phyloP scores from a whole-genome alignment of 2,888 invertebrate species.

The Cantharis nigra region DNA sequence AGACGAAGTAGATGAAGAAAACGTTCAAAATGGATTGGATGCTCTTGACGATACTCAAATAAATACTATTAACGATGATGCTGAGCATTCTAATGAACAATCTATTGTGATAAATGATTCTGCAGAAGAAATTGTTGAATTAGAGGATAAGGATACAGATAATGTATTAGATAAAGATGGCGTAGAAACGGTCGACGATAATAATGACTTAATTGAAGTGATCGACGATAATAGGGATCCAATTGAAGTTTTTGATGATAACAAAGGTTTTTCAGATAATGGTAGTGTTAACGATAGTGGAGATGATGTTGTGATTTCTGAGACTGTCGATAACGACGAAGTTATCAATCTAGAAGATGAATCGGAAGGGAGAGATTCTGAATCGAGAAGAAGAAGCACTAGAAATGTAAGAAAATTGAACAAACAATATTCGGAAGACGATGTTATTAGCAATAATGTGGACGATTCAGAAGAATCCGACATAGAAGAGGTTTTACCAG shows the following conservation, averaged over 20 bases:
- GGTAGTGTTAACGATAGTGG: conserved; percentile 24
- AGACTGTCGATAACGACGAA: conserved; percentile 7
- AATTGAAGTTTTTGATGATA: conserved; percentile 17
- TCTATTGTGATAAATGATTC: conserved; percentile 45
- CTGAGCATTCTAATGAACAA: conserved; percentile 15
- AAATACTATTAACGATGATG: background rate
- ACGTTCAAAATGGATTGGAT: conserved; percentile 16
- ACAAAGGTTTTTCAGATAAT: conserved; percentile 16
- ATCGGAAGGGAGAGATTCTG: conserved; percentile 41
- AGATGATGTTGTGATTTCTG: conserved; percentile 35
- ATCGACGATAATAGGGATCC: conserved; percentile 11
- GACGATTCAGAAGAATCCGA: conserved; percentile 47
- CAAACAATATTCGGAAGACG: conserved; percentile 16
- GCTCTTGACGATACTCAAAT: conserved; percentile 4
- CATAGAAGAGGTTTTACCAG: conserved; percentile 65
- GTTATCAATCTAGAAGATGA: conserved; percentile 43
- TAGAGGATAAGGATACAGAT: conserved; percentile 36
- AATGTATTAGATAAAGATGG: conserved; percentile 44
- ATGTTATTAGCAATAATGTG: conserved; percentile 23
- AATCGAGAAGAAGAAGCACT: conserved; percentile 60
- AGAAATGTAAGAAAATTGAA: conserved; percentile 60
- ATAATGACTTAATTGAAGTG: background rate
- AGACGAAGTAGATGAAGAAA: conserved; percentile 32
- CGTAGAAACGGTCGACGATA: conserved; percentile 16
- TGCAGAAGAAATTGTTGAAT: conserved; percentile 49